These are phyloP conservation scores for Teleopsis dalmanni DNA, from an alignment of 1,140 invertebrate species.

Conservation along the genomic window DNA sequence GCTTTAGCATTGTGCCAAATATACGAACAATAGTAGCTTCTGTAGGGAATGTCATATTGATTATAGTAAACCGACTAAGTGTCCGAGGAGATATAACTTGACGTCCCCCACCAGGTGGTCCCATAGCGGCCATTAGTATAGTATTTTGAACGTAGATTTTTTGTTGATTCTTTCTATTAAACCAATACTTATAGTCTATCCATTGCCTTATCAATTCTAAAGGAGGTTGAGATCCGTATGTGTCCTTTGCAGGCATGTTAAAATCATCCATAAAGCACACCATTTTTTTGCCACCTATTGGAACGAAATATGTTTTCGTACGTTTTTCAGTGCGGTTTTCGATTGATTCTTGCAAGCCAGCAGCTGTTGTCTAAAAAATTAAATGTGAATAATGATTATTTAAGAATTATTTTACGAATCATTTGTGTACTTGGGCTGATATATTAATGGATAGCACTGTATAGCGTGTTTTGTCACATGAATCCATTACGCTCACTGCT, in stretches of 20 bases:
- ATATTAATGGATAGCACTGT: constrained; percentile 69
- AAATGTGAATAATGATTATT: neutral
- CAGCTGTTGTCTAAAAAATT: constrained; percentile 59
- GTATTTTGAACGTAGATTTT: constrained; percentile 67
- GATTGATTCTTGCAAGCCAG: constrained; percentile 69
- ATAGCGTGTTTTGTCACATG: constrained; percentile 57
- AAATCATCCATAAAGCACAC: constrained; percentile 82
- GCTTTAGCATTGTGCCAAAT: constrained; percentile 72
- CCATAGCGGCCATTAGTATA: constrained; percentile 69
- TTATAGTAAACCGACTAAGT: constrained; percentile 68
- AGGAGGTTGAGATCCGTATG: constrained; percentile 77
- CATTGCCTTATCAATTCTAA: constrained; percentile 76
- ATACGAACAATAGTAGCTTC: constrained; percentile 70
- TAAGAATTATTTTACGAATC: neutral
- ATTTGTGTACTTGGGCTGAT: constrained; percentile 58
- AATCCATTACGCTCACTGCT: constrained; percentile 57
- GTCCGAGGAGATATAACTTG: constrained; percentile 67
- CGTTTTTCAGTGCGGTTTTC: constrained; percentile 74
- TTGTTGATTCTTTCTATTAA: constrained; percentile 64
- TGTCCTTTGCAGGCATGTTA: constrained; percentile 83
- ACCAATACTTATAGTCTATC: constrained; percentile 85
- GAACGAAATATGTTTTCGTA: constrained; percentile 72
- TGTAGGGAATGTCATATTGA: constrained; percentile 74
- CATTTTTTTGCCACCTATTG: constrained; percentile 66
- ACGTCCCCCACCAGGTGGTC: constrained; percentile 71